Base-by-base conservation (phyloP, 1,140 invertebrate genomes). In the Leptinotarsa lineolata region DNA sequence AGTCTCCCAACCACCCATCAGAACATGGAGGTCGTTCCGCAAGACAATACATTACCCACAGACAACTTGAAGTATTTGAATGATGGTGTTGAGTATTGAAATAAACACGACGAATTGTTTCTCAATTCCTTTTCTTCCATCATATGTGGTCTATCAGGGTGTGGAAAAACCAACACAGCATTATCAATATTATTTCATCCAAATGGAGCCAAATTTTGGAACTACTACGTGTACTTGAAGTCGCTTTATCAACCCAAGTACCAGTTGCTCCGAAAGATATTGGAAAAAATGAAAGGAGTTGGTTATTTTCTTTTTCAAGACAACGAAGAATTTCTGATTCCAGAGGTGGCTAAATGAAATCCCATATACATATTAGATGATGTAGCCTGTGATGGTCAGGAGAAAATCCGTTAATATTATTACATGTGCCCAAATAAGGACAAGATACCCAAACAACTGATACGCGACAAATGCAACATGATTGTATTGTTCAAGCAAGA, bases 311-410 rank as follows among this genome's bases (percentile, higher is more conserved):
- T 76, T 16, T 84, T 74, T 74, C 74, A 72, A 72, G 81, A 82
- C 18, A 80, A 82, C 75, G 80, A 46, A 46, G 45, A 46, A 46
- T 6, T 46, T 6, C 5, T 46, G 13, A 13, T 13, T 5, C 45
- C 45, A 5, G 13, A 46, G 5, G 45, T 83, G 22, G 79, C 79
- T 11, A 64, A 66, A 72, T 54, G 30, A 22, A 44, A 59, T 39
- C 68, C 64, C 16, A 68, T 68, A 24, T 73, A 60, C 45, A 70
- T 70, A 20, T 85, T 86, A 60, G 84, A 85, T 74, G 81, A 86
- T 75, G 73, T 85, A 8, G 74, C 79, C 4, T 84, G 81, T 77
- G 81, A 85, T 60, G 83, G 81, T 30, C 84, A 86, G 76, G 70
- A 82, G 71, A 77, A 79, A 59, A 81, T 86, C 20, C 65, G 75